A percentile compares a stretch with the other conserved stretches of the same genome.
phyloP scores from a whole-genome alignment of 30 jellyfish, hydroid and myxozoan species.

The Turritopsis rubra region DNA sequence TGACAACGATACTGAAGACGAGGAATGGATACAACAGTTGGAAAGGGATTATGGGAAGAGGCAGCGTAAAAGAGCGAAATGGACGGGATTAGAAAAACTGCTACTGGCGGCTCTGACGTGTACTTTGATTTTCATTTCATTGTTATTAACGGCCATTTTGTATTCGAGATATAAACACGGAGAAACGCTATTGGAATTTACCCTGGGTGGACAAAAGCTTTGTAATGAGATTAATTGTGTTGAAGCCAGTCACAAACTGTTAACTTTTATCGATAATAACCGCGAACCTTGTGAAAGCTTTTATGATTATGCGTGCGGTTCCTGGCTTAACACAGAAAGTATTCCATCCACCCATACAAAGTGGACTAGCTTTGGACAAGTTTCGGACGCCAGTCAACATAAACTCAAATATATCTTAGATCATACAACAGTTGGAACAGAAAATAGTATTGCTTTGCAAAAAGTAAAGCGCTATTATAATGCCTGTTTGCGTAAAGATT shows the following conservation, averaged over 20 bases:
- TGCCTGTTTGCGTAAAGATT: constrained; percentile 50
- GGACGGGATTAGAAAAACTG: constrained; percentile 53
- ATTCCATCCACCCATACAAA: constrained; percentile 52
- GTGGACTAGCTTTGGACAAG: constrained; percentile 63
- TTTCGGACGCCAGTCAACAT: constrained; percentile 51
- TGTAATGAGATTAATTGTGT: constrained; percentile 56
- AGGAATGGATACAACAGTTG: constrained; percentile 93
- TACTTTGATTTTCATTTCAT: constrained; percentile 25
- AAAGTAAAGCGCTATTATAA: constrained; percentile 56
- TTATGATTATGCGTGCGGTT: constrained; percentile 77
- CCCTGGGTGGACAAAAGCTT: constrained; percentile 40
- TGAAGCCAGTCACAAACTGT: constrained; percentile 45
- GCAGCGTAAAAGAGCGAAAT: constrained; percentile 36
- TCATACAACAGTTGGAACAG: constrained; percentile 30
- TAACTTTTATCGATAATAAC: constrained; percentile 27
- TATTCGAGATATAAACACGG: constrained; percentile 19
- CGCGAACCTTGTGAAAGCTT: constrained; percentile 68
- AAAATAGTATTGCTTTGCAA: constrained; percentile 64
- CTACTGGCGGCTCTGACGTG: constrained; percentile 25
- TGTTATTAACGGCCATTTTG: constrained; percentile 29
- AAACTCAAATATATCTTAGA: constrained; percentile 46
- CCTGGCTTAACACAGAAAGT: constrained; percentile 39
- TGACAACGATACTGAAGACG: constrained; percentile 78
- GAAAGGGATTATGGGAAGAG: constrained; percentile 75
- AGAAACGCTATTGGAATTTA: constrained; percentile 16